Percentiles rank a stretch among this genome's conserved stretches.
Conservation (phyloP, 2,797 vertebrate genomes). For the Ataeniobius toweri region DNA sequence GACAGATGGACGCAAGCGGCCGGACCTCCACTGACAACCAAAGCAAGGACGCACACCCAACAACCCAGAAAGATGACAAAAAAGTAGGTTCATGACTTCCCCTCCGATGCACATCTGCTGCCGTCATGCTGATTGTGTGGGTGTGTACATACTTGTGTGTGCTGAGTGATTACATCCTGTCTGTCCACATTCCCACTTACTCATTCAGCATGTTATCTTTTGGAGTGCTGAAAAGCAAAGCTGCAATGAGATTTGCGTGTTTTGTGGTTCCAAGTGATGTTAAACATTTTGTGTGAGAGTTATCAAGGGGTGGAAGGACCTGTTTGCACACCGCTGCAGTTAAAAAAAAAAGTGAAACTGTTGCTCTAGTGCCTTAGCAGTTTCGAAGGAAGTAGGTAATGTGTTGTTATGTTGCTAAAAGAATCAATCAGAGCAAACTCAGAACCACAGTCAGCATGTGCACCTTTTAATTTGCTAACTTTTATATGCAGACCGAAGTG, state of each 20-base stretch:
- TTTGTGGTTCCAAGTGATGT: constrained; percentile 6
- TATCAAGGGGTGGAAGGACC: constrained; percentile 15
- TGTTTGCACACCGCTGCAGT: constrained; percentile 15
- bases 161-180: constrained; percentile 48
- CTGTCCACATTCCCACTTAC: constrained; percentile 19
- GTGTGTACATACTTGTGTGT: constrained; percentile 20
- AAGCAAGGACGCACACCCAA: constrained; percentile 73
- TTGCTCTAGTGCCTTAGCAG: constrained; percentile 20
- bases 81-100: constrained; percentile 78
- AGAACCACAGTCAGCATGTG: constrained; percentile 34
- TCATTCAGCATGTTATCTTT: constrained; percentile 13
- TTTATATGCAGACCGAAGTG: constrained; percentile 25
- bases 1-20: constrained; percentile 73
- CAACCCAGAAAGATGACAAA: constrained; percentile 77
- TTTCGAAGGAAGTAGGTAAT: constrained; percentile 55
- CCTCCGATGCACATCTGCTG: constrained; percentile 40
- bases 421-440: constrained; percentile 16
- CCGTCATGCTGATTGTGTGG: constrained; percentile 1
- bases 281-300: background rate
- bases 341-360: constrained; percentile 53
- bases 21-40: constrained; percentile 72
- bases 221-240: constrained; percentile 2
- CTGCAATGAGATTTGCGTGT: constrained; percentile 12
- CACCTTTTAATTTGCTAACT: constrained; percentile 13
- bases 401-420: constrained; percentile 27